Percentiles rank a stretch among this genome's conserved stretches.
phyloP scores from a whole-genome alignment of 2,888 invertebrate species.

The Mythimna impura region DNA sequence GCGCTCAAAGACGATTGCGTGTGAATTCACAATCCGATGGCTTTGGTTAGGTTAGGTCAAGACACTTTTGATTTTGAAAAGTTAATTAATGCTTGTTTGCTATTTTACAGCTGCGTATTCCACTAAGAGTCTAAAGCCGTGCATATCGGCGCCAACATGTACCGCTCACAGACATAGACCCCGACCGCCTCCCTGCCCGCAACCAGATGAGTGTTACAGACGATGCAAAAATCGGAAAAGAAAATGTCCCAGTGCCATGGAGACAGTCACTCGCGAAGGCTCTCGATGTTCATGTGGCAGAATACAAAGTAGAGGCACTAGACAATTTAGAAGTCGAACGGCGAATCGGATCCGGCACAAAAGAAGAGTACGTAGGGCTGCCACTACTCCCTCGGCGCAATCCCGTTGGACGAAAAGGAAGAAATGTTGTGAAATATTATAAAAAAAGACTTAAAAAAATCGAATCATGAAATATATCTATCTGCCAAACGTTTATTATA shows the following conservation, averaged over 20 bases:
- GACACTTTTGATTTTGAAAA: neutral
- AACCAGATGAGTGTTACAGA: slow-evolving; percentile 82
- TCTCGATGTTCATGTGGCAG: slow-evolving; percentile 78
- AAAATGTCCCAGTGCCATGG: slow-evolving; percentile 83
- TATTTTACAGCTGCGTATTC: slow-evolving; percentile 76
- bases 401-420: slow-evolving; percentile 76
- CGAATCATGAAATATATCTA: neutral
- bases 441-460: slow-evolving; percentile 39
- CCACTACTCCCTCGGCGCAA: slow-evolving; percentile 66
- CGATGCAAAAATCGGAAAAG: slow-evolving; percentile 75
- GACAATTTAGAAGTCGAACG: slow-evolving; percentile 61
- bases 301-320: slow-evolving; percentile 75
- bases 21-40: too few species aligned
- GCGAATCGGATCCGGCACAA: slow-evolving; percentile 70
- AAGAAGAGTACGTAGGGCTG: slow-evolving; percentile 73
- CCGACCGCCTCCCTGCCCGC: slow-evolving; percentile 79
- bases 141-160: slow-evolving; percentile 82
- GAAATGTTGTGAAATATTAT: slow-evolving; percentile 78
- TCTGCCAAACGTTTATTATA: neutral
- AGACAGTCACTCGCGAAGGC: slow-evolving; percentile 74
- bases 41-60: too few species aligned
- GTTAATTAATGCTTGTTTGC: slow-evolving; percentile 2
- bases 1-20: too few species aligned
- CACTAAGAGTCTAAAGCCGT: slow-evolving; percentile 78
- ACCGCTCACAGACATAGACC: slow-evolving; percentile 82